Percentiles rank a stretch among this genome's conserved stretches.
These are phyloP conservation scores for Danio kyathit DNA, from an alignment of 2,797 vertebrate genomes.

Conservation along the genomic window DNA sequence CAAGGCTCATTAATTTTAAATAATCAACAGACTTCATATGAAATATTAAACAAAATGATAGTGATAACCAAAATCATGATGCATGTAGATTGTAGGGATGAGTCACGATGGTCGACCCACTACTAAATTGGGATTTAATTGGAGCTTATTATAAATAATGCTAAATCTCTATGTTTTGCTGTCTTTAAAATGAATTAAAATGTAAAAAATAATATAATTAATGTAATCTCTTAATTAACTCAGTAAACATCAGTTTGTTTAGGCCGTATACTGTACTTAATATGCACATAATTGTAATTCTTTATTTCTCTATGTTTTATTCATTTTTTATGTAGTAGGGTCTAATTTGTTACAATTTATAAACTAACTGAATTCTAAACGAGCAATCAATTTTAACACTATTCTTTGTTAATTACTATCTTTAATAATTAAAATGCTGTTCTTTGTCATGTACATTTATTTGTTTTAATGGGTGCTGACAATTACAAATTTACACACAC, in stretches of 20 bases:
- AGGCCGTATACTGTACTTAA: neutral
- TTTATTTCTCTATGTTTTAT: neutral
- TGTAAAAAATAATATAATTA: neutral
- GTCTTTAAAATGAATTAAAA: neutral
- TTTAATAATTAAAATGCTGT: no score
- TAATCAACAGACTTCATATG: slow-evolving; percentile 20
- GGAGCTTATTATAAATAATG: no score
- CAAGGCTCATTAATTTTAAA: slow-evolving; percentile 41
- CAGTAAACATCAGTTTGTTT: neutral
- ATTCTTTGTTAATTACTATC: no score
- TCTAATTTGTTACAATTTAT: no score
- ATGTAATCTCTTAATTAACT: neutral
- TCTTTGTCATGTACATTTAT: no score
- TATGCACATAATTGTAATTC: neutral
- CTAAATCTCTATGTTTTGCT: neutral
- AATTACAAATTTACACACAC: no score
- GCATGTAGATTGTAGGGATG: neutral
- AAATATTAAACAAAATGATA: neutral
- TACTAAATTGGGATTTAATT: neutral
- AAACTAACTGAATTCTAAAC: no score
- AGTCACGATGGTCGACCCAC: neutral
- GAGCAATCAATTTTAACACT: no score
- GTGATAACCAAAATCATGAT: neutral
- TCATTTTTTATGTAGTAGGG: neutral
- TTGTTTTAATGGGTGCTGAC: no score